Percentiles rank a stretch among this genome's conserved stretches.
These are phyloP conservation scores for Fukomys damarensis DNA, from an alignment of 2,113 vertebrate genomes.

Conservation along the genomic window DNA sequence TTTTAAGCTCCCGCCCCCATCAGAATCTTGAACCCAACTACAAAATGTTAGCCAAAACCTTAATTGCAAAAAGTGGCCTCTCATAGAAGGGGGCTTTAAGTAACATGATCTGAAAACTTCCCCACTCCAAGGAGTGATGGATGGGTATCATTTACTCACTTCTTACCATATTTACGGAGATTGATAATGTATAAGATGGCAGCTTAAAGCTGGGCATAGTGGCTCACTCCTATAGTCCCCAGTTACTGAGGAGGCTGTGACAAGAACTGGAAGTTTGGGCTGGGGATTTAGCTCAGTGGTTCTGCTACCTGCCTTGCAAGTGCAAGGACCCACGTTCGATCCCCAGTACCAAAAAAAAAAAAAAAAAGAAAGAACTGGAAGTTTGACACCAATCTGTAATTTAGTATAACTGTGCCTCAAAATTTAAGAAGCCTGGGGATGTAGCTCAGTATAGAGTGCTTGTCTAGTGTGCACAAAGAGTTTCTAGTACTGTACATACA, in stretches of 20 bases:
- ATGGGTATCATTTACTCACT: slow-evolving; percentile 19
- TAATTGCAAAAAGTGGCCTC: background rate
- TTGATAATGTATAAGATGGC: background rate
- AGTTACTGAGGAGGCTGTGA: background rate
- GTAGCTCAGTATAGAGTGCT: background rate
- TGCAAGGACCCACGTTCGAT: too few species aligned
- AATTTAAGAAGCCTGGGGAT: background rate
- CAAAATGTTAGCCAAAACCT: slow-evolving; percentile 38
- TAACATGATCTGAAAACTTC: background rate
- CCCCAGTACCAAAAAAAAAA: too few species aligned
- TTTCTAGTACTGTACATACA: background rate
- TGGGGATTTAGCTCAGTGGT: too few species aligned
- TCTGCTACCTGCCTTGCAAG: too few species aligned
- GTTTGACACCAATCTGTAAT: too few species aligned
- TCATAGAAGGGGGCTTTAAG: slow-evolving; percentile 13
- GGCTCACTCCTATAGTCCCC: background rate
- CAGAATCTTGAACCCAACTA: slow-evolving; percentile 18
- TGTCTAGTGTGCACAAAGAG: background rate
- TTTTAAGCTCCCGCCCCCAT: background rate
- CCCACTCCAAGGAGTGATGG: background rate
- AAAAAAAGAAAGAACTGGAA: too few species aligned
- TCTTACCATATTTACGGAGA: slow-evolving; percentile 18
- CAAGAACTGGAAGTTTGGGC: background rate
- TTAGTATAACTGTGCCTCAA: too few species aligned
- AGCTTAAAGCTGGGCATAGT: background rate